Evolutionary conservation across 2,888 invertebrate species (phyloP).

Genomic region (Drosophila pseudotalamancana): DNA sequence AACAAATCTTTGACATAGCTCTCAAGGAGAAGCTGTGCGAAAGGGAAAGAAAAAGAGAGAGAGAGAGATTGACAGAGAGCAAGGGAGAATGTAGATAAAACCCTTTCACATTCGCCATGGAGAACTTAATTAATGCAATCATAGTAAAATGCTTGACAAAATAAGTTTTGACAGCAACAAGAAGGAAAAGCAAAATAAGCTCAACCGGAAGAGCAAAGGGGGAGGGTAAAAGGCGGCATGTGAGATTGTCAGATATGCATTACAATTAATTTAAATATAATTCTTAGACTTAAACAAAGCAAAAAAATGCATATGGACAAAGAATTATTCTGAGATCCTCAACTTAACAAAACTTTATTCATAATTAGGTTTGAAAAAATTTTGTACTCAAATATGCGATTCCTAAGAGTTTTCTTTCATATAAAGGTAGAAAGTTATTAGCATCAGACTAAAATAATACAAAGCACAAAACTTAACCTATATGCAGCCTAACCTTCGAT

Average conservation of each 20-base stretch:
- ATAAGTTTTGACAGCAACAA: conserved; percentile 38
- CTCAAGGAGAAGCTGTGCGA: neutral
- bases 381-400: no score
- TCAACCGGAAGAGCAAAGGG: neutral
- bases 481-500: no score
- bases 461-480: no score
- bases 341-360: neutral
- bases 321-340: neutral
- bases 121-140: conserved; percentile 68
- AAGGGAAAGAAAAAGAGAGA: neutral
- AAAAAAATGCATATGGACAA: neutral
- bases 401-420: no score
- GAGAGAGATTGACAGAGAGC: neutral
- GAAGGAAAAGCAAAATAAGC: conserved; percentile 6
- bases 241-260: conserved; percentile 9
- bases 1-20: conserved; percentile 53
- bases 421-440: no score
- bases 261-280: conserved; percentile 16
- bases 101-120: conserved; percentile 30
- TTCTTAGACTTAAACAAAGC: neutral
- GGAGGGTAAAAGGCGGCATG: no score
- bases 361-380: neutral
- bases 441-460: no score
- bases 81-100: conserved; percentile 19
- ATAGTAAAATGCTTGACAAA: conserved; percentile 58